phyloP scores from a whole-genome alignment of 2,797 vertebrate genomes.

The Ispidina picta region DNA sequence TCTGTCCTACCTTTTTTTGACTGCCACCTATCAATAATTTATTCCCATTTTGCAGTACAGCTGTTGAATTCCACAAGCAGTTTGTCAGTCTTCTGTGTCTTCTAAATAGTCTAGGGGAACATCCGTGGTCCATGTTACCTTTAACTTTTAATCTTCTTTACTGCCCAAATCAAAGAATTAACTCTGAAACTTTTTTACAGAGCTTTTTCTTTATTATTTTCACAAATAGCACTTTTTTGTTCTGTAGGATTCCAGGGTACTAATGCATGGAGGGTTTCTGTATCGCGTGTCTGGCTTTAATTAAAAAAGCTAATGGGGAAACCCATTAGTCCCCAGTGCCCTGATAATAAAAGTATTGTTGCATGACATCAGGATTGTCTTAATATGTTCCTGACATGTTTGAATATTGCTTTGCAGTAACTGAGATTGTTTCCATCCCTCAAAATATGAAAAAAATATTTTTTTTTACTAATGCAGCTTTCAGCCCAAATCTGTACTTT shows the following conservation, averaged over 20 bases:
- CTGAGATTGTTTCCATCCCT: not conserved
- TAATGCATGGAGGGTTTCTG: not conserved
- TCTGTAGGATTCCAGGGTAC: not conserved
- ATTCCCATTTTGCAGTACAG: not conserved
- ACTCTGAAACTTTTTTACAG: not conserved
- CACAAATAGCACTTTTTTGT: not conserved
- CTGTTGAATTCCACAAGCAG: not conserved
- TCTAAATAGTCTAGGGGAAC: not conserved
- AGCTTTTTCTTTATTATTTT: not conserved
- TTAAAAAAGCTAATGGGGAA: not conserved
- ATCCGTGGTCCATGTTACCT: not conserved
- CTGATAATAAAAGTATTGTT: not conserved
- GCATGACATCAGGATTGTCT: not conserved
- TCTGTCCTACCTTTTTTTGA: not conserved
- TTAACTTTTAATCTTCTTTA: not conserved
- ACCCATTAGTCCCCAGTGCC: not conserved
- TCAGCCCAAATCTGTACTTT: slow-evolving; percentile 39
- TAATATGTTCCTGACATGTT: not conserved
- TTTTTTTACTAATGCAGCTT: slow-evolving; percentile 22
- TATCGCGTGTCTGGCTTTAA: not conserved
- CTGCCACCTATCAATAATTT: not conserved
- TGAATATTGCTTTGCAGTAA: not conserved
- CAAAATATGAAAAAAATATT: not conserved
- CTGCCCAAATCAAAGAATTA: not conserved
- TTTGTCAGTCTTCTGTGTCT: not conserved